phyloP scores from a whole-genome alignment of 2,888 invertebrate genomes.

The Mycalesis mineus region DNA sequence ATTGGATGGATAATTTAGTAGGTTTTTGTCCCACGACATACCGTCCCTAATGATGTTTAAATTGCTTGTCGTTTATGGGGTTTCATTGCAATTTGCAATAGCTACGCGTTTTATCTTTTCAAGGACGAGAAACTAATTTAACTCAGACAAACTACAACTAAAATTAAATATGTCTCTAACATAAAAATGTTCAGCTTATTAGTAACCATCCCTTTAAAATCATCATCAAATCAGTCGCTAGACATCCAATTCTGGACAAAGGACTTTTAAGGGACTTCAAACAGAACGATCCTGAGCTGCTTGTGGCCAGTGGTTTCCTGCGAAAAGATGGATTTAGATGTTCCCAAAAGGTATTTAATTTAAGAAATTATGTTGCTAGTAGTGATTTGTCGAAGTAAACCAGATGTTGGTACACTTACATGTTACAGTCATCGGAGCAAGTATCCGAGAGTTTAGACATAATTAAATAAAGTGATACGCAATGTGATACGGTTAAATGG shows the following conservation, averaged over 20 bases:
- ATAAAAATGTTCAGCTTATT: not conserved
- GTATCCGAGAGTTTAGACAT: not conserved
- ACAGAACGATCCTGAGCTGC: too few relatives aligned
- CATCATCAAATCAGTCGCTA: too few relatives aligned
- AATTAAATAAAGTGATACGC: slow-evolving; percentile 10
- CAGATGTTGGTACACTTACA: not conserved
- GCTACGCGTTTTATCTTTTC: slow-evolving; percentile 10
- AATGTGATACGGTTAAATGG: slow-evolving; percentile 29
- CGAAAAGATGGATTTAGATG: too few relatives aligned
- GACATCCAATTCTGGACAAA: too few relatives aligned
- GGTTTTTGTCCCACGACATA: slow-evolving; percentile 43
- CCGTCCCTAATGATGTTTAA: slow-evolving; percentile 54
- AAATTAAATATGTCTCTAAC: not conserved
- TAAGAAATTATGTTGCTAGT: not conserved
- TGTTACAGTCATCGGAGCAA: not conserved
- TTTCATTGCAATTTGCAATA: slow-evolving; percentile 19
- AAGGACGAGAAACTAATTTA: slow-evolving; percentile 1
- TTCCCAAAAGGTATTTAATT: not conserved
- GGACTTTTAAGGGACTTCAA: too few relatives aligned
- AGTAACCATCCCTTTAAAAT: too few relatives aligned
- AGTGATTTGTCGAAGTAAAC: not conserved
- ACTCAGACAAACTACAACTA: not conserved
- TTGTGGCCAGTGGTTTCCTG: too few relatives aligned
- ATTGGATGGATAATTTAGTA: slow-evolving; percentile 38
- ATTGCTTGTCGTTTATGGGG: slow-evolving; percentile 30